Conservation (phyloP, 2,888 invertebrate genomes). For the Tineola bisselliella region DNA sequence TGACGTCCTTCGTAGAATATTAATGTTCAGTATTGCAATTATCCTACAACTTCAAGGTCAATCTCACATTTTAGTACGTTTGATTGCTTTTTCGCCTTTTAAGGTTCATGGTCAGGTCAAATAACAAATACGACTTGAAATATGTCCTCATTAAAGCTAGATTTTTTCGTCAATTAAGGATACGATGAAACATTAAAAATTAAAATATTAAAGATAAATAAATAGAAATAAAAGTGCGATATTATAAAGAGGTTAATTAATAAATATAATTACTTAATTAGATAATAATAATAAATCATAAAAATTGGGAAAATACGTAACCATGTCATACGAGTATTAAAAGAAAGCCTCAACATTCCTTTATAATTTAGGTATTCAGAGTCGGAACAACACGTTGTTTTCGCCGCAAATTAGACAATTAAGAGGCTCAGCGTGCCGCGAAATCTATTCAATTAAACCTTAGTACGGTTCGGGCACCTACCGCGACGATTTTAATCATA, state of each 20-base stretch:
- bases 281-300: not conserved
- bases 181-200: too few relatives aligned
- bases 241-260: too few relatives aligned
- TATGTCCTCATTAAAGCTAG: not conserved
- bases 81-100: conserved; percentile 49
- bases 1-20: conserved; percentile 25
- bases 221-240: too few relatives aligned
- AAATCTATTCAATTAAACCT: conserved; percentile 65
- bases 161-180: not conserved
- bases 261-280: too few relatives aligned
- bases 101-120: conserved; percentile 7
- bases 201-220: too few relatives aligned
- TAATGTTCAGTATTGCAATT: conserved; percentile 22
- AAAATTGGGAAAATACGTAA: not conserved
- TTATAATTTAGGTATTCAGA: conserved; percentile 39
- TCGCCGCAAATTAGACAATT: conserved; percentile 67
- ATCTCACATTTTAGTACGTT: conserved; percentile 25
- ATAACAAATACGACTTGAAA: not conserved
- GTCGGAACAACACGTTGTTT: conserved; percentile 52
- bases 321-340: conserved; percentile 32
- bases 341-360: conserved; percentile 63
- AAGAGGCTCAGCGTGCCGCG: conserved; percentile 52
- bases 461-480: conserved; percentile 57
- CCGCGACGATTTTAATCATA: conserved; percentile 65
- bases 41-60: conserved; percentile 6